These are phyloP conservation scores for Lytechinus variegatus DNA, from an alignment of 35 echinoderm and acorn worm species.

Conservation along the genomic window DNA sequence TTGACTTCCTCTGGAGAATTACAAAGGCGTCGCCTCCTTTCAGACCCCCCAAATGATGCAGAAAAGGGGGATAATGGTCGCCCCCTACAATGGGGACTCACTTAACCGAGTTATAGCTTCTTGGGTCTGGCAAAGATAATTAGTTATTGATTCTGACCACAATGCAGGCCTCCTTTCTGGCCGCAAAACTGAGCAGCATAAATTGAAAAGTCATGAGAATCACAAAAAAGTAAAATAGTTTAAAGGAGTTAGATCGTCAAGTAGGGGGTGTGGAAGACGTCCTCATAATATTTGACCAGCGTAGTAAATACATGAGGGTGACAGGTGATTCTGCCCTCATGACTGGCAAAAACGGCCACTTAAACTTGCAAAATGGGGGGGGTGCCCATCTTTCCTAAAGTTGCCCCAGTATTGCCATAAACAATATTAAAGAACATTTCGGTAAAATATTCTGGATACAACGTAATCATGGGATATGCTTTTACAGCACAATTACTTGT, in stretches of 20 bases:
- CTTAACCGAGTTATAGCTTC: constrained; percentile 43
- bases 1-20: background rate
- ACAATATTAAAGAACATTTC: too few relatives aligned
- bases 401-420: too few relatives aligned
- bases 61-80: constrained; percentile 5
- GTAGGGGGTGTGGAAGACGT: background rate
- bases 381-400: too few relatives aligned
- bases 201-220: background rate
- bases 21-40: constrained; percentile 24
- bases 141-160: constrained; percentile 40
- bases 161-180: background rate
- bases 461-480: too few relatives aligned
- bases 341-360: too few relatives aligned
- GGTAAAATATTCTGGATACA: too few relatives aligned
- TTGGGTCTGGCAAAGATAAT: constrained; percentile 33
- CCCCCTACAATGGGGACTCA: constrained; percentile 38
- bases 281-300: too few relatives aligned
- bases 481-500: too few relatives aligned
- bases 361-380: too few relatives aligned
- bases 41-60: constrained; percentile 37
- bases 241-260: background rate
- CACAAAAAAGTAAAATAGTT: background rate
- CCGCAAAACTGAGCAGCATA: background rate
- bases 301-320: too few relatives aligned
- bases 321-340: too few relatives aligned